Evolutionary conservation across 2,888 invertebrate genomes (phyloP).

Genomic region (Palloptera scutellata): DNA sequence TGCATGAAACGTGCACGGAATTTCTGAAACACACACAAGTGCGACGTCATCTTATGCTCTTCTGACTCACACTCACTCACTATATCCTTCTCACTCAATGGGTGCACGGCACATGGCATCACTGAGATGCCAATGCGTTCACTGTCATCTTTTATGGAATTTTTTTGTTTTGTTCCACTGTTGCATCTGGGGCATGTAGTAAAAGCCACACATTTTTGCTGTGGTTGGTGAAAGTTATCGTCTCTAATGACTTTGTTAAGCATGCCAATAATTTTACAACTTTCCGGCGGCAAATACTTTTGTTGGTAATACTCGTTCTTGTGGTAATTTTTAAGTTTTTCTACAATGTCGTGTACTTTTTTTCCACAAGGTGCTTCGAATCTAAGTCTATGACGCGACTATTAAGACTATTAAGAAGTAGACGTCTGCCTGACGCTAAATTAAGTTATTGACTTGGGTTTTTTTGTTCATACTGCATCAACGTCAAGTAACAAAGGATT

Average conservation of each 20-base stretch:
- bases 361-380: no score
- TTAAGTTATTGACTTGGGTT: no score
- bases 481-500: no score
- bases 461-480: no score
- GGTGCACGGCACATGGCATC: slow-evolving; percentile 31
- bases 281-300: slow-evolving; percentile 37
- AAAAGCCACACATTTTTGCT: slow-evolving; percentile 8
- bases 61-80: no score
- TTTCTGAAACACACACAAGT: slow-evolving; percentile 45
- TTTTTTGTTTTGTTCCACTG: not conserved
- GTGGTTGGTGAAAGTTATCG: slow-evolving; percentile 32
- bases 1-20: slow-evolving; percentile 59
- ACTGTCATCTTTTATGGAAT: slow-evolving; percentile 34
- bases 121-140: slow-evolving; percentile 41
- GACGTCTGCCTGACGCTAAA: no score
- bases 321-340: no score
- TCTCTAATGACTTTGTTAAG: slow-evolving; percentile 51
- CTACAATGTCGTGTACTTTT: no score
- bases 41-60: slow-evolving; percentile 25
- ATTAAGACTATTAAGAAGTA: no score
- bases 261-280: slow-evolving; percentile 54
- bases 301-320: not conserved
- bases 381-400: no score
- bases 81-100: slow-evolving; percentile 56
- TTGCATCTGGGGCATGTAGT: not conserved